phyloP scores from a whole-genome alignment of 2,113 vertebrate species.

The Zosterops borbonicus region DNA sequence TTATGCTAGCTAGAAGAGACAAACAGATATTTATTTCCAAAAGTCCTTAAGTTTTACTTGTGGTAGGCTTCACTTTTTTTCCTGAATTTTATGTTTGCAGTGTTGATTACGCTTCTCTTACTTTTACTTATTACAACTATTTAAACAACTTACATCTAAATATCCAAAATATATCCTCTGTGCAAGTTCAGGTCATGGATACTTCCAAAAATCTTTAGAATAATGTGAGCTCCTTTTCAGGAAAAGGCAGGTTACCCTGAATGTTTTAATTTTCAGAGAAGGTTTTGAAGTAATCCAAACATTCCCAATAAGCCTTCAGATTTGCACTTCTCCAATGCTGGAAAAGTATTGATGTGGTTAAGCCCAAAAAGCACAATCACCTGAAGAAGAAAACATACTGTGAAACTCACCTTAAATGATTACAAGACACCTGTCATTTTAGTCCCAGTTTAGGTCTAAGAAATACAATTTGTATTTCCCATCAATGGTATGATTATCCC shows the following conservation, averaged over 20 bases:
- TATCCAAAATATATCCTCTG: background rate
- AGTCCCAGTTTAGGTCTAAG: background rate
- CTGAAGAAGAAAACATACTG: background rate
- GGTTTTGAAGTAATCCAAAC: background rate
- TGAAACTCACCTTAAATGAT: background rate
- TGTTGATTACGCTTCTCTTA: background rate
- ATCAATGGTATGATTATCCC: background rate
- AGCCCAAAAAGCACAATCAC: background rate
- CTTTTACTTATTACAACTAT: background rate
- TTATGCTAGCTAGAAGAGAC: background rate
- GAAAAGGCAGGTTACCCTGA: background rate
- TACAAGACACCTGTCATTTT: background rate
- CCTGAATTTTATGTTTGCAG: background rate
- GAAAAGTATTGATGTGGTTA: background rate
- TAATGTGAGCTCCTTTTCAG: background rate
- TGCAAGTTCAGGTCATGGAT: background rate
- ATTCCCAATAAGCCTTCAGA: background rate
- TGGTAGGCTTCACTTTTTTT: background rate
- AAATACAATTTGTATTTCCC: background rate
- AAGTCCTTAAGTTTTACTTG: background rate
- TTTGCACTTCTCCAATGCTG: background rate
- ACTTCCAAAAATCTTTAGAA: background rate
- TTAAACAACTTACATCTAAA: background rate
- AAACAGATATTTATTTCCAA: background rate
- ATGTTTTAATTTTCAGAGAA: background rate